These are phyloP conservation scores for Sebastes minor DNA, from an alignment of 2,797 vertebrate species.

Conservation along the genomic window DNA sequence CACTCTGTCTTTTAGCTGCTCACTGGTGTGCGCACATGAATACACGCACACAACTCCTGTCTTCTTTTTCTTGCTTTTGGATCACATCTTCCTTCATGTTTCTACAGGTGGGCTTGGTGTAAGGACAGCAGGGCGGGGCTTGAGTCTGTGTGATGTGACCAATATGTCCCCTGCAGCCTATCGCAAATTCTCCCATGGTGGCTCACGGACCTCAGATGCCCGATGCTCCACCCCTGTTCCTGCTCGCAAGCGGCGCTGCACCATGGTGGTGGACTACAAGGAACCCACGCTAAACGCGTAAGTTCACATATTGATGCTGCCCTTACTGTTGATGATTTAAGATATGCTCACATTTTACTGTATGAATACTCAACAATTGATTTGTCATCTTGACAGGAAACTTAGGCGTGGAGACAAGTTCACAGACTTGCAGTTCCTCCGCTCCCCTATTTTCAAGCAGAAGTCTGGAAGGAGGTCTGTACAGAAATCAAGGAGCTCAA, in stretches of 20 bases:
- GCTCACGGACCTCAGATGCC: conserved; percentile 55
- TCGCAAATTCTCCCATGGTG: conserved; percentile 68
- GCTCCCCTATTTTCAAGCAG: conserved; percentile 92
- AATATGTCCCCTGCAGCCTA: conserved; percentile 83
- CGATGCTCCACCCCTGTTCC: conserved; percentile 57
- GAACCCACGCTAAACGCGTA: conserved; percentile 87
- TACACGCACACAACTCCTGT: not conserved
- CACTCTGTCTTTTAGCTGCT: not conserved
- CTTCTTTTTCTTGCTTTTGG: conserved; percentile 5
- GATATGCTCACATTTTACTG: not conserved
- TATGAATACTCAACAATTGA: not conserved
- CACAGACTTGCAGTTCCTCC: conserved; percentile 90
- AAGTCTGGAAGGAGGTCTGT: conserved; percentile 58
- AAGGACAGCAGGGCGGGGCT: conserved; percentile 71
- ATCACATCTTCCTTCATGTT: conserved; percentile 50
- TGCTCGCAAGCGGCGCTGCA: conserved; percentile 84
- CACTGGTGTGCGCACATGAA: conserved; percentile 12
- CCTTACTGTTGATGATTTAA: not conserved
- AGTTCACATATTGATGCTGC: conserved; percentile 34
- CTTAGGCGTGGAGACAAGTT: conserved; percentile 94
- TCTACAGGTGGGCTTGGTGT: conserved; percentile 79
- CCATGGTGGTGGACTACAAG: conserved; percentile 88
- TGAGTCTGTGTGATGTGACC: conserved; percentile 90
- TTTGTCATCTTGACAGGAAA: conserved; percentile 82
- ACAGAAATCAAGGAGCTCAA: conserved; percentile 68